Base-by-base conservation (phyloP, 2,888 invertebrate species). In the Apodemia duryi region DNA sequence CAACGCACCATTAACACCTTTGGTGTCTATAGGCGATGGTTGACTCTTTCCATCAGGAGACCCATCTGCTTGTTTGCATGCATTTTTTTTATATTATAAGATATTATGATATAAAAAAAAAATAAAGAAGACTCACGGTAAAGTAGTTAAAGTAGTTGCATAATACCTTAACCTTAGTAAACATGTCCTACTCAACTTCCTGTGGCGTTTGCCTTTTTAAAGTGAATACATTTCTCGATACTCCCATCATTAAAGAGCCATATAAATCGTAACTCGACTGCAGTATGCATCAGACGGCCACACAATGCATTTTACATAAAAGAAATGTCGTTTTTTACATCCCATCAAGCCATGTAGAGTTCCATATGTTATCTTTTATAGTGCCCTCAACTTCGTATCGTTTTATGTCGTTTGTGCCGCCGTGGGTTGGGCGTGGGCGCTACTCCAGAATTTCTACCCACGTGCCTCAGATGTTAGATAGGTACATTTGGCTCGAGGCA, bases 391-490 rank as follows among this genome's bases (percentile, higher is more conserved):
- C 83, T 82, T 87, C 87, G 85, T 85, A 54, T 74, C 79, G 80
- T 80, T 85, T 86, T 86, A 87, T 82, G 82, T 81, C 60, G 49
- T 49, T 49, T 49, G 49, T 21, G 49, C 49, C 49, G 49, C 49
- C 68, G 75, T 77, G 75, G 74, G 74, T 67, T 61, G 74, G 71
- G 71, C 76, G 91, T 91, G 87, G 91, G 91, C 82, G 90, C 85
- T 88, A 84, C 88, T 86, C 87, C 86, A 87, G 85, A 85, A 84
- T 79, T 77, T 77, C 81, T 66, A 71, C 74, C 74, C 73, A 73
- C 73, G 88, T 87, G 88, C 86, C 87, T 84, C 54, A 70, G 89
- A 86, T 89, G 79, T 78, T 79, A 85, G 88, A 88, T 88, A 71
- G 63, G 66, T 65, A 35, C 62, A 64, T 77, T 88, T 86, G 85